These are phyloP conservation scores for Calycopis cecrops DNA, from an alignment of 1,140 invertebrate species.

Conservation along the genomic window DNA sequence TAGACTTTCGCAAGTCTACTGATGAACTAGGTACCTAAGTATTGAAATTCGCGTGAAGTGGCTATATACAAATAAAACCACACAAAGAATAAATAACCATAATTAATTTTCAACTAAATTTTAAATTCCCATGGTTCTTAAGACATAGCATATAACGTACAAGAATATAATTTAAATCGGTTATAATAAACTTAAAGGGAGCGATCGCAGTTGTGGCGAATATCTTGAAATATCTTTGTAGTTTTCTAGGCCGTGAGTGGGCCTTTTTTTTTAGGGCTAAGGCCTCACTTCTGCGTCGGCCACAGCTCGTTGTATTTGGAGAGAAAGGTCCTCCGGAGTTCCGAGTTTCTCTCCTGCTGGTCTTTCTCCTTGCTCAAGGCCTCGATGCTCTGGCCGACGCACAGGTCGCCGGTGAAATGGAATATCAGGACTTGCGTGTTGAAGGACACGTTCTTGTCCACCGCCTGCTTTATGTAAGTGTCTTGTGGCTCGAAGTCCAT, in stretches of 20 bases:
- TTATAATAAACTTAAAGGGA: too few relatives aligned
- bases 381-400: conserved; percentile 67
- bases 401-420: conserved; percentile 63
- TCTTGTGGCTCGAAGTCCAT: conserved; percentile 46
- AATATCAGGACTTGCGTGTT: conserved; percentile 68
- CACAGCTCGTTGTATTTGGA: conserved; percentile 68
- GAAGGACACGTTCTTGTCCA: conserved; percentile 63
- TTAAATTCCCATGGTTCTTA: too few relatives aligned
- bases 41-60: too few relatives aligned
- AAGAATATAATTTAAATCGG: conserved; percentile 19
- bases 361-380: conserved; percentile 67
- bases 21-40: too few relatives aligned
- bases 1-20: too few relatives aligned
- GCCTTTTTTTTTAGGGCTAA: too few relatives aligned
- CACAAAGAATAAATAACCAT: not conserved
- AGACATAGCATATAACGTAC: conserved; percentile 25
- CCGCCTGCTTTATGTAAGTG: conserved; percentile 46
- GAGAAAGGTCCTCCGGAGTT: conserved; percentile 64
- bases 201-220: too few relatives aligned
- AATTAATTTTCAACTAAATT: too few relatives aligned
- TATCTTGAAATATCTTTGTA: too few relatives aligned
- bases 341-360: conserved; percentile 63
- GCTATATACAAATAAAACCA: not conserved
- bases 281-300: conserved; percentile 55
- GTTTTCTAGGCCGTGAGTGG: too few relatives aligned